These are phyloP conservation scores for Himalopsyche tibetana DNA, from an alignment of 2,888 invertebrate species.

Conservation along the genomic window DNA sequence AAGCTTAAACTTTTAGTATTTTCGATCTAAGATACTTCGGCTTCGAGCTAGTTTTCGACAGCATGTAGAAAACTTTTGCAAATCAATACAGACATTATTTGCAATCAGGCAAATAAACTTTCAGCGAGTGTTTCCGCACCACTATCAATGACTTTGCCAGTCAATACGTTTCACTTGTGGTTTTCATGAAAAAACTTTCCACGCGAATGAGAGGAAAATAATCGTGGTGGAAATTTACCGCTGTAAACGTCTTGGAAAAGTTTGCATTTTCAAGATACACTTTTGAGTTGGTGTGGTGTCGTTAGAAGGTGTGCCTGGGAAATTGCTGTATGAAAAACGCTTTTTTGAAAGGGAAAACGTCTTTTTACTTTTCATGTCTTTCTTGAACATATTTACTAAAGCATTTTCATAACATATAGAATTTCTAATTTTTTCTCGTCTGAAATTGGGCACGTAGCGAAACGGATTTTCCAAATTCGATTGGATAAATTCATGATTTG, in stretches of 20 bases:
- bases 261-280: neutral
- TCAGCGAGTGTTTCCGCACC: neutral
- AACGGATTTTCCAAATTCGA: too few relatives aligned
- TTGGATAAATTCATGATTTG: too few relatives aligned
- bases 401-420: too few relatives aligned
- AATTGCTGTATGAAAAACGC: constrained; percentile 38
- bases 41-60: too few relatives aligned
- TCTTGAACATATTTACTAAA: neutral
- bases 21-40: too few relatives aligned
- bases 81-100: constrained; percentile 4
- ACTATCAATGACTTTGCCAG: constrained; percentile 1
- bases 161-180: constrained; percentile 7
- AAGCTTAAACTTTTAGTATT: too few relatives aligned
- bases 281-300: neutral
- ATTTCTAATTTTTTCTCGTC: too few relatives aligned
- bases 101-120: constrained; percentile 21
- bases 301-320: neutral
- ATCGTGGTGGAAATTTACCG: constrained; percentile 13
- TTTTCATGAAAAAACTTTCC: constrained; percentile 40
- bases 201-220: neutral
- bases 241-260: neutral
- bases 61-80: too few relatives aligned
- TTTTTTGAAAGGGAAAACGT: neutral
- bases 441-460: too few relatives aligned
- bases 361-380: neutral